Base-by-base conservation (phyloP, 2,797 vertebrate species). In the Acrossocheilus wenchowensis region DNA sequence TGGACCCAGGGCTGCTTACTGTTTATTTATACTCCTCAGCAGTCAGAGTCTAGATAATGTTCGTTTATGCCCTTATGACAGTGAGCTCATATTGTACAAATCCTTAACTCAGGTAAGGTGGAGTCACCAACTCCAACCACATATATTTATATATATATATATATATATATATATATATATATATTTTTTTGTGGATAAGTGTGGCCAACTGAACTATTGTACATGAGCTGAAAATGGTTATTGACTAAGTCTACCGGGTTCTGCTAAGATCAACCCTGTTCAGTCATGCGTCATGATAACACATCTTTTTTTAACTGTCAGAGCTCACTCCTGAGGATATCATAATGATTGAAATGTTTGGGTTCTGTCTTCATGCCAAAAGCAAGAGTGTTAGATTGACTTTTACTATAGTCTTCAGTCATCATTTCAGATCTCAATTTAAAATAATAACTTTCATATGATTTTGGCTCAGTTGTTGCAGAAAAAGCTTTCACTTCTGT, bases 11-110 rank as follows among this genome's bases (percentile, higher is more conserved):
- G 93, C 92, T 92, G 92, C 93, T 94, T 95, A 93, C 91, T 87
- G 93, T 94, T 95, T 96, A 96, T 96, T 96, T 96, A 94, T 96
- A 94, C 92, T 88, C 39, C 74, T 75, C 92, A 83, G 87, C 64
- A 87, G 87, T 92, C 91, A 84, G 87, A 62, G 72, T 57, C 39
- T 72, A 60, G 69, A 66, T 75, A 90, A 91, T 91, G 90, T 90
- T 92, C 87, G 89, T 91, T 91, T 93, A 60, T 68, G 92, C 92
- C 90, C 93, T 92, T 83, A 87, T 83, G 80, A 69, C 72, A 74
- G 79, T 75, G 69, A 62, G 87, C 87, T 78, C 75, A 82, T 88
- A 62, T 79, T 66, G 41, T 62, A 39, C 45, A 83, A 60, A 43
- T 48, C 79, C 57, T 82, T 64, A 57, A 54, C 36, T 82, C 12